phyloP scores from a whole-genome alignment of 2,888 invertebrate species.

The Caenorhabditis sp. region DNA sequence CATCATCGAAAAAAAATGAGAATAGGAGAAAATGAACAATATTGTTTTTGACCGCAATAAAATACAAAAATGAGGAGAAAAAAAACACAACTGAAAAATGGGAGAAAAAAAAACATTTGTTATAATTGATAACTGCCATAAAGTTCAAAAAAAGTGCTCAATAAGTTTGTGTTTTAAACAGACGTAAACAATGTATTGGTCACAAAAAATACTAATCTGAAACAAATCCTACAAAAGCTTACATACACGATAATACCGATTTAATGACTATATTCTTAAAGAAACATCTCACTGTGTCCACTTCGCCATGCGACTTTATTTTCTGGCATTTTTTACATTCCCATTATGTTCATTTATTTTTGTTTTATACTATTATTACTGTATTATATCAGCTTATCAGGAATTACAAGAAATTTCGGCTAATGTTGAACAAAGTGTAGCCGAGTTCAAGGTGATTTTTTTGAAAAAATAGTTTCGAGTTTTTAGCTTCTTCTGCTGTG shows the following conservation, averaged over 20 bases:
- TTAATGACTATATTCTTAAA: not conserved
- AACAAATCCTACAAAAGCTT: not conserved
- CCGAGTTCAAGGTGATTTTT: not conserved
- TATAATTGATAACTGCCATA: too few relatives aligned
- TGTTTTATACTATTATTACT: not conserved
- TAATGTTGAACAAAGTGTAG: not conserved
- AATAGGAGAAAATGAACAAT: not conserved
- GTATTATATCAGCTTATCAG: not conserved
- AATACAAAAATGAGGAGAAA: not conserved
- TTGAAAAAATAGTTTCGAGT: too few relatives aligned
- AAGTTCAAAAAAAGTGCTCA: too few relatives aligned
- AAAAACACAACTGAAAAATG: not conserved
- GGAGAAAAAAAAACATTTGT: not conserved
- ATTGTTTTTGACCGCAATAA: not conserved
- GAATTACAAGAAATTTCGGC: not conserved
- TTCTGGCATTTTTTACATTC: not conserved
- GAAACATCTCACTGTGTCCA: not conserved
- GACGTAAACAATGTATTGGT: not conserved
- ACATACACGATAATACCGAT: not conserved
- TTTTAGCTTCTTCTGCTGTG: too few relatives aligned
- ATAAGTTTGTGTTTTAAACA: not conserved
- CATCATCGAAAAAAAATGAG: not conserved
- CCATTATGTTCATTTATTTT: not conserved
- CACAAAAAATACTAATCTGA: not conserved
- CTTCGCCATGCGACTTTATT: not conserved